Base-by-base conservation (phyloP, 30 jellyfish, hydroid and myxozoan genomes). In the Aurelia sp. region DNA sequence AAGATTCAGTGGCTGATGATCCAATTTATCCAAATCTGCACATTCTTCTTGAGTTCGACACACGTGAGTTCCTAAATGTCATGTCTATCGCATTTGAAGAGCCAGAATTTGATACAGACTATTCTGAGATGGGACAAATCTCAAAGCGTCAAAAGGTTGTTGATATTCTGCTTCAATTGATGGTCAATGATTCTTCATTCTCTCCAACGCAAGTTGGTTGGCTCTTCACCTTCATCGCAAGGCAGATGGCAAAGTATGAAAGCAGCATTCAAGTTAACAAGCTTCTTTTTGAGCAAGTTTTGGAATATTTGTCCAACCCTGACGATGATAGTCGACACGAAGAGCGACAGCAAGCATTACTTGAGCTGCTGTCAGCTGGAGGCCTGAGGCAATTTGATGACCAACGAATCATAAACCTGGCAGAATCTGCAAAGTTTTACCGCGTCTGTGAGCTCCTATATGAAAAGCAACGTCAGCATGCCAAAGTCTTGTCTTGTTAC, bases 231-330 rank as follows among this genome's bases (percentile, higher is more conserved):
- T 95, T 95, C 71, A 95, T 95, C 62, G 99, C 99, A 9, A 73
- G 99, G 44, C 99, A 95, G 60, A 95, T 95, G 99, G 99, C 99
- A 30, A 95, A 95, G 65, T 90, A 72, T 71, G 95, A 82, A 57
- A 21, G 55, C 13, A 77, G 91, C 73, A 95, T 95, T 27, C 82
- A 84, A 48, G 99, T 95, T 27, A 95, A 90, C 78, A 89, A 95
- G 62, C 95, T 88, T 71, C 84, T 95, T 21, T 95, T 95, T 70
- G 97, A 89, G 85, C 98, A 95, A 78, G 98, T 95, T 16, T 62
- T 95, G 50, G 99, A 95, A 71, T 95, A 89, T 81, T 60, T 95
- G 51, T 57, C 99, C 18, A 86, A 90, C 76, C 94, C 97, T 4
- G 98, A 95, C 83, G 97, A 95, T 37, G 96, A 95, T 59, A 89